phyloP scores from a whole-genome alignment of 2,797 vertebrate genomes.

The Meda fulgida region DNA sequence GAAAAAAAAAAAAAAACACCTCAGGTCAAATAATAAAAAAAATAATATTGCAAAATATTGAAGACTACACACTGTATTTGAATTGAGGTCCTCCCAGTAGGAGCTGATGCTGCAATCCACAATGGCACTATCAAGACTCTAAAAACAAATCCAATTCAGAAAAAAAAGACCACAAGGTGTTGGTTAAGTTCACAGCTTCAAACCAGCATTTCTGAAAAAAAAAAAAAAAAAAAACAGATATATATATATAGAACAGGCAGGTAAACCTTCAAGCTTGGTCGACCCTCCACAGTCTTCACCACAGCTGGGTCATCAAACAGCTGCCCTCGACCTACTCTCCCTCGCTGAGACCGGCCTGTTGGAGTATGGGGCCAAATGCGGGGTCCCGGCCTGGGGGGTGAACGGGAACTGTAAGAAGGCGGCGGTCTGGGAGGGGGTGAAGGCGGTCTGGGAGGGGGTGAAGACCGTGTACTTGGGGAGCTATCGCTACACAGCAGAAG shows the following conservation, averaged over 20 bases:
- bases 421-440: slow-evolving; percentile 42
- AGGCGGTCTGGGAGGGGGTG: background rate
- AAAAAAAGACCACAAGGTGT: background rate
- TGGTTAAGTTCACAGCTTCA: background rate
- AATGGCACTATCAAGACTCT: slow-evolving; percentile 88
- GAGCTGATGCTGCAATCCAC: slow-evolving; percentile 81
- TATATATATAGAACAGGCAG: background rate
- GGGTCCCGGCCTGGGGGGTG: slow-evolving; percentile 56
- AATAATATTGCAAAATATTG: background rate
- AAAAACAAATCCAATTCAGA: background rate
- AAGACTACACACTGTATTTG: slow-evolving; percentile 74
- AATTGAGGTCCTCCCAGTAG: slow-evolving; percentile 68
- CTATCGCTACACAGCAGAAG: slow-evolving; percentile 66
- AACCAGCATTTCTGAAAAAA: background rate
- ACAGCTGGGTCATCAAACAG: slow-evolving; percentile 88
- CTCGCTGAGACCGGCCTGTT: slow-evolving; percentile 51
- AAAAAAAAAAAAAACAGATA: no score
- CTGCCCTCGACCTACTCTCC: slow-evolving; percentile 62
- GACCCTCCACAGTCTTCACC: slow-evolving; percentile 82
- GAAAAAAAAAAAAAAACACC: background rate
- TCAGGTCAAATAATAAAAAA: background rate
- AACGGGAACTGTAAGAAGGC: slow-evolving; percentile 49
- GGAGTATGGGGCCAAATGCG: slow-evolving; percentile 44
- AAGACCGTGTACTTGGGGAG: slow-evolving; percentile 30
- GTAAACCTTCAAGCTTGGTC: slow-evolving; percentile 82